Conservation (phyloP, 2,113 vertebrate species). For the Ceyx cyanopectus region DNA sequence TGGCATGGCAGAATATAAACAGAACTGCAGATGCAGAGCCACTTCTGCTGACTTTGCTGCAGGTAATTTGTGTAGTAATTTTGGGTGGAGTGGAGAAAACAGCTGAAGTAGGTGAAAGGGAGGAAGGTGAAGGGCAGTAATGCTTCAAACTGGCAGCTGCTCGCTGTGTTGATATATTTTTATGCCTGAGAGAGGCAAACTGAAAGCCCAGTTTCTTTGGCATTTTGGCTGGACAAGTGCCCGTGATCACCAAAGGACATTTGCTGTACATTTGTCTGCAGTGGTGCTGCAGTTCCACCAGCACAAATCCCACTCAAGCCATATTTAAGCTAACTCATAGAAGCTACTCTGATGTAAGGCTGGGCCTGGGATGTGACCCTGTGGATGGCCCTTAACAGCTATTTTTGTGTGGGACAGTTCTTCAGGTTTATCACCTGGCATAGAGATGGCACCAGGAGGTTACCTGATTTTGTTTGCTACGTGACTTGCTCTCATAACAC, state of each 20-base stretch:
- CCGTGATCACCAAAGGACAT: background rate
- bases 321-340: background rate
- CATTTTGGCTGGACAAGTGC: background rate
- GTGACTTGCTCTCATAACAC: background rate
- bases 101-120: background rate
- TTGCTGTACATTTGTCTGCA: background rate
- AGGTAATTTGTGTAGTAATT: background rate
- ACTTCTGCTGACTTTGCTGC: background rate
- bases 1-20: background rate
- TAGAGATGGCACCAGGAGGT: background rate
- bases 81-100: background rate
- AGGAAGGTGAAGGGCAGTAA: background rate
- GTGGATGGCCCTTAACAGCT: background rate
- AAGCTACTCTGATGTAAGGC: background rate
- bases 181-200: background rate
- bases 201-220: background rate
- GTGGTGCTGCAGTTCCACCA: background rate
- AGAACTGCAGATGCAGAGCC: background rate
- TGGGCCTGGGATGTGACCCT: rapidly evolving
- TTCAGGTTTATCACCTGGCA: background rate
- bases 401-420: background rate
- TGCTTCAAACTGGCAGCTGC: background rate
- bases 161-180: background rate
- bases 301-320: background rate
- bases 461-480: background rate